phyloP scores from a whole-genome alignment of 2,797 vertebrate species.

The Heterohyrax brucei region DNA sequence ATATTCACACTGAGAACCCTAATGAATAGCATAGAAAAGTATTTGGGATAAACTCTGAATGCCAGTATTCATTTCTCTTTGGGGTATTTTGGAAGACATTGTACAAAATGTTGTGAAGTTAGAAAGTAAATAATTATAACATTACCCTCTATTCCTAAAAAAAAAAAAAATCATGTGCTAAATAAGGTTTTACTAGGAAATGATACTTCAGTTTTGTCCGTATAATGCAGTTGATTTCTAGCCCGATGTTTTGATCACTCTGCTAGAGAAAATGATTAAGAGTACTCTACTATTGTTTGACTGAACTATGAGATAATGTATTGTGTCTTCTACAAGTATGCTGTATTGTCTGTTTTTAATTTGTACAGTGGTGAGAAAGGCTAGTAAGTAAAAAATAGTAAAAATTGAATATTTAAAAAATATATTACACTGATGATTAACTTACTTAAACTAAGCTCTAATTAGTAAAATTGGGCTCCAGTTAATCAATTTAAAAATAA shows the following conservation, averaged over 20 bases:
- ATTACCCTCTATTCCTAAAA: neutral
- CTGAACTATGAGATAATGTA: slow-evolving; percentile 69
- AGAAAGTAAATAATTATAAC: neutral
- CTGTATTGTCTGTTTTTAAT: neutral
- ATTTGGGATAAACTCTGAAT: neutral
- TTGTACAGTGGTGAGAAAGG: neutral
- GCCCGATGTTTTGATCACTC: slow-evolving; percentile 74
- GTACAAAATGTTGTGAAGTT: neutral
- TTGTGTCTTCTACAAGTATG: neutral
- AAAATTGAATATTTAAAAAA: slow-evolving; percentile 20
- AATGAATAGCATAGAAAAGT: neutral
- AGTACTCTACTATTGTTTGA: slow-evolving; percentile 59
- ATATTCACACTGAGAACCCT: neutral
- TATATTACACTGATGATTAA: neutral
- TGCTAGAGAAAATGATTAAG: slow-evolving; percentile 77
- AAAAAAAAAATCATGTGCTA: slow-evolving; percentile 26
- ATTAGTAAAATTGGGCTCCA: neutral
- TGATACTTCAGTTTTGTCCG: neutral
- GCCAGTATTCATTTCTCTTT: neutral
- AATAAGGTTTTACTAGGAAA: neutral
- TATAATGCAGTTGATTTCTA: slow-evolving; percentile 71
- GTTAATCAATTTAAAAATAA: neutral
- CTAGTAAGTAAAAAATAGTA: neutral
- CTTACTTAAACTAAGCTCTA: neutral
- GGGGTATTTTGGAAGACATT: neutral